phyloP scores from a whole-genome alignment of 2,888 invertebrate genomes.

The Saturnia japonica region DNA sequence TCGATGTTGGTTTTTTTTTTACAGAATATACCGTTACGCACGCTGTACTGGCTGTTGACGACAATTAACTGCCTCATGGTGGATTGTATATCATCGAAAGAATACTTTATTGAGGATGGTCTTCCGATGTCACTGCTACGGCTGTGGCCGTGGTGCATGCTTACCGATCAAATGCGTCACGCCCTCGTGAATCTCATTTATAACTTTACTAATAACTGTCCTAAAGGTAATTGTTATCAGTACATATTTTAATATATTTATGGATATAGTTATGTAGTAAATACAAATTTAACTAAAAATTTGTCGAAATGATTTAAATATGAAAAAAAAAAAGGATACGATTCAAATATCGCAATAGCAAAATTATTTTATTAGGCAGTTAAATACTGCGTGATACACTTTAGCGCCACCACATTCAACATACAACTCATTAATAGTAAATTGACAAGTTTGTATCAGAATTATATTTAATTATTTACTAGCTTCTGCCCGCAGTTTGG shows the following conservation, averaged over 20 bases:
- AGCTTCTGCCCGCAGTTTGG: too few species aligned
- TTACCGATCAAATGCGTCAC: slow-evolving; percentile 77
- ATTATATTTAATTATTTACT: too few species aligned
- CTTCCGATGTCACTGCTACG: slow-evolving; percentile 83
- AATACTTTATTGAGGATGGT: slow-evolving; percentile 76
- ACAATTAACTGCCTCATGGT: slow-evolving; percentile 83
- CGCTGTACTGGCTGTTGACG: slow-evolving; percentile 80
- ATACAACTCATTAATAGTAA: too few species aligned
- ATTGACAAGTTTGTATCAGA: too few species aligned
- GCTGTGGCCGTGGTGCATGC: slow-evolving; percentile 86
- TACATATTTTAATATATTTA: not conserved
- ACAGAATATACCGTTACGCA: slow-evolving; percentile 79
- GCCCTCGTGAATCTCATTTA: slow-evolving; percentile 82
- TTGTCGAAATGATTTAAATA: too few species aligned
- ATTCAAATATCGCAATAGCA: too few species aligned
- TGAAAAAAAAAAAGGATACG: too few species aligned
- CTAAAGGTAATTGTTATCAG: slow-evolving; percentile 72
- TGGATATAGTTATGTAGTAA: too few species aligned
- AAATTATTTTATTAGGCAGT: too few species aligned
- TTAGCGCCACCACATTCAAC: too few species aligned
- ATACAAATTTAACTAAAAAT: too few species aligned
- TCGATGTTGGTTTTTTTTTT: slow-evolving; percentile 22
- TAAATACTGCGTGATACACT: too few species aligned
- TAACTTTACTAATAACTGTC: slow-evolving; percentile 84
- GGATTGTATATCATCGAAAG: slow-evolving; percentile 79